phyloP scores from a whole-genome alignment of 2,888 invertebrate genomes.

The Spisula solida region DNA sequence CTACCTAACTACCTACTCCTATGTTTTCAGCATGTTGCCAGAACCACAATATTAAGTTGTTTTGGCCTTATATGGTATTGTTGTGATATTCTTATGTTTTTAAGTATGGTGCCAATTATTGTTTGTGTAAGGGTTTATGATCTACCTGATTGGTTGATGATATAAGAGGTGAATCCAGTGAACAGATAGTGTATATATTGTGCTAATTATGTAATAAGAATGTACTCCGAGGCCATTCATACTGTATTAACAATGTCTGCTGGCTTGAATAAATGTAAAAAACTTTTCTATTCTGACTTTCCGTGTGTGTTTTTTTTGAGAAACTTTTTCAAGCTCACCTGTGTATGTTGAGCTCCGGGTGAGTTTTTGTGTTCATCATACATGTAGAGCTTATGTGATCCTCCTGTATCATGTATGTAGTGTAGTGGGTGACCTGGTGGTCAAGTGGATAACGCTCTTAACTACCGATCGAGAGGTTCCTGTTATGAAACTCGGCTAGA shows the following conservation, averaged over 20 bases:
- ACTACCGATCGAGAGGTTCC: no score
- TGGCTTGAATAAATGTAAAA: conserved; percentile 50
- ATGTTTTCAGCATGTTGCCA: no score
- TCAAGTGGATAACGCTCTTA: no score
- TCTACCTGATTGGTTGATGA: not conserved
- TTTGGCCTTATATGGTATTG: not conserved
- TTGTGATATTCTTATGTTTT: conserved; percentile 22
- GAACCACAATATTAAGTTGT: no score
- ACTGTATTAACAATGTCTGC: conserved; percentile 28
- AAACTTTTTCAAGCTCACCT: no score
- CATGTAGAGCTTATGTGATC: no score
- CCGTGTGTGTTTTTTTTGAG: not conserved
- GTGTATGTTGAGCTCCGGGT: no score
- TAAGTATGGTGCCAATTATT: conserved; percentile 15
- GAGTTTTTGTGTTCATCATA: no score
- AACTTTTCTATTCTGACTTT: not conserved
- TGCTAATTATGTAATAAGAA: not conserved
- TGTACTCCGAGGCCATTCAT: conserved; percentile 27
- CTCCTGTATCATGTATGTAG: no score
- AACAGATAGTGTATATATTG: conserved; percentile 1
- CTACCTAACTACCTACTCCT: no score
- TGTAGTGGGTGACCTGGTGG: no score
- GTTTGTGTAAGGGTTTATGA: not conserved
- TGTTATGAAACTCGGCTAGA: no score
- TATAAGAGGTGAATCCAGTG: not conserved